Evolutionary conservation across 1,140 invertebrate genomes (phyloP).

Genomic region (Pachypeltis micranthus): DNA sequence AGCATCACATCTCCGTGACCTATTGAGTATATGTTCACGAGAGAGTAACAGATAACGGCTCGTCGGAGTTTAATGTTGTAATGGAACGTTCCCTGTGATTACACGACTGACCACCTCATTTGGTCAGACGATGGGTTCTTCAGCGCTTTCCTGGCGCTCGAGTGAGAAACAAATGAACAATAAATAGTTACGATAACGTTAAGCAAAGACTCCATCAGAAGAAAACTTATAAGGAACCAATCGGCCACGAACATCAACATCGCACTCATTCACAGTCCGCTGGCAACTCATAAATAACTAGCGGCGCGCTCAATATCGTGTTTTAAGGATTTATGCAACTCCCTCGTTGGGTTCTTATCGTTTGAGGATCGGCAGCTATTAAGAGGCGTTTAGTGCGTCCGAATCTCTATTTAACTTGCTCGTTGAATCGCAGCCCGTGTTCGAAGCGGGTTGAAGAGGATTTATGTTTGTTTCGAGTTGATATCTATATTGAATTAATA

Average conservation of each 20-base stretch:
- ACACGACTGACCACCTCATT: too few species aligned
- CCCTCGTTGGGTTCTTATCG: background rate
- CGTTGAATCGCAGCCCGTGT: background rate
- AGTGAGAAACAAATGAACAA: too few species aligned
- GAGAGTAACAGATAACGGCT: too few species aligned
- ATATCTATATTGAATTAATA: constrained; percentile 10
- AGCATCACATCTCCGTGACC: too few species aligned
- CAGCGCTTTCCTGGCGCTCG: too few species aligned
- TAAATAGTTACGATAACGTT: too few species aligned
- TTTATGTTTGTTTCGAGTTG: constrained; percentile 5
- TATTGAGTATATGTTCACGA: too few species aligned
- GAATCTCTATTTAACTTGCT: constrained; percentile 1
- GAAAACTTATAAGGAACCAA: background rate
- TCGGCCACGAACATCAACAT: background rate
- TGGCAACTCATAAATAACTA: constrained; percentile 6
- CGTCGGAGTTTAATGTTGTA: too few species aligned
- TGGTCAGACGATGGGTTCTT: too few species aligned
- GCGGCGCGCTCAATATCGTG: background rate
- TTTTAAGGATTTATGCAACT: background rate
- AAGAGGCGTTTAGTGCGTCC: background rate
- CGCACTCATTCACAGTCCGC: background rate
- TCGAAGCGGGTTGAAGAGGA: background rate
- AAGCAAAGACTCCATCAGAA: constrained; percentile 1
- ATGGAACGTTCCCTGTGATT: too few species aligned
- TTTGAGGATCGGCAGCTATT: background rate